Evolutionary conservation across 2,888 invertebrate genomes (phyloP).

Genomic region (Eurytoma californica): DNA sequence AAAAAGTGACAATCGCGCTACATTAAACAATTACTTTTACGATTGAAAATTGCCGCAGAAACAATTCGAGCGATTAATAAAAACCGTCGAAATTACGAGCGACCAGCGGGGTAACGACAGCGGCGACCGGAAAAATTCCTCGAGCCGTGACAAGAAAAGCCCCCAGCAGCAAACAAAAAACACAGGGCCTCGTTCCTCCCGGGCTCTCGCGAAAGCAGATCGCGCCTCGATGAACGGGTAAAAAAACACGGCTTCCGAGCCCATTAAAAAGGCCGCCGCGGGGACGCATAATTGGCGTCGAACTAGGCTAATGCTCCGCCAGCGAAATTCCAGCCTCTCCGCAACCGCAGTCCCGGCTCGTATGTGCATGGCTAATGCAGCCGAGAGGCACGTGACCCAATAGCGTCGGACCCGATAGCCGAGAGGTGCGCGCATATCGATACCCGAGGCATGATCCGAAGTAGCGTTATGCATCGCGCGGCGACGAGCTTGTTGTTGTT

Average conservation of each 20-base stretch:
- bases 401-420: neutral
- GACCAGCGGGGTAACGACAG: no score
- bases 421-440: constrained; percentile 9
- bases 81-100: constrained; percentile 9
- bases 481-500: neutral
- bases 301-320: constrained; percentile 30
- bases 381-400: constrained; percentile 36
- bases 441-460: constrained; percentile 37
- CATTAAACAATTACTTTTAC: constrained; percentile 11
- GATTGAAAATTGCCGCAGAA: constrained; percentile 1
- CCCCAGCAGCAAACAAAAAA: neutral
- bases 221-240: no score
- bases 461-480: constrained; percentile 34
- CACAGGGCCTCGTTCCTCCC: no score
- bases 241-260: constrained; percentile 23
- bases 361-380: constrained; percentile 26
- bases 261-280: constrained; percentile 9
- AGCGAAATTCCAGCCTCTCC: constrained; percentile 23
- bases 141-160: neutral
- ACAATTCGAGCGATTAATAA: neutral
- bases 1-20: neutral
- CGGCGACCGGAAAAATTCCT: no score
- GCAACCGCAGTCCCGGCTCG: neutral
- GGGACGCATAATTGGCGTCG: constrained; percentile 28
- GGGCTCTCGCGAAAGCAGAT: no score